Evolutionary conservation across 1,140 invertebrate genomes (phyloP), one percentile per base, ranked within the genome.

Genomic region (Maconellicoccus hirsutus): DNA sequence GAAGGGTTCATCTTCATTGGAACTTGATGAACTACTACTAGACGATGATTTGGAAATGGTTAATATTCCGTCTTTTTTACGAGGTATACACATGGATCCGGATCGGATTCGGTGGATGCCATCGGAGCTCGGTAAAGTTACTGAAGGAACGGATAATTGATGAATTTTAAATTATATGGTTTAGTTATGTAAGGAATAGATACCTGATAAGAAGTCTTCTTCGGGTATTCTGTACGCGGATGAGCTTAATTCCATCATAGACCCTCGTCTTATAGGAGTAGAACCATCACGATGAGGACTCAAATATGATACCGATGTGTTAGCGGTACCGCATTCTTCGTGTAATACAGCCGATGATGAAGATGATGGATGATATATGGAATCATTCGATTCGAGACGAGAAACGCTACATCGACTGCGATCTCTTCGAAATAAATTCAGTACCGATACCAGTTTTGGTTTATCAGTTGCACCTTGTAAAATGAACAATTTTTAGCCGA

Each of bases 161-260:
- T n/a, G n/a, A n/a, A n/a, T 33, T 33, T 52, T 52, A 19, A 66
- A 66, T 22, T 25, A 19, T 19, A 61, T 61, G 14, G 7, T 6
- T 8, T 19, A 61, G 4, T 7, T 19, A 19, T 22, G 4, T 7
- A 61, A 61, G 59, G 7, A 16, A 61, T 19, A 6, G 59, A 16
- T 71, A 75, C 74, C 74, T 69, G 73, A 70, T 27, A 74, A 59
- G 21, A 71, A 71, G 23, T 77, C 77, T 38, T 78, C 79, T 73
- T 81, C 78, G 66, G 75, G 70, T 63, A 77, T 76, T 26, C 76
- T 74, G 23, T 80, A 79, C n/a, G 74, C 74, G 6, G 74, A 75
- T 39, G 73, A 66, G 23, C 78, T 77, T 7, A 82, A 74, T 33
- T 82, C 81, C 77, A 82, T 79, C 78, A 82, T 80, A 39, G 81